A percentile compares a stretch with the other conserved stretches of the same genome.
Conservation (phyloP, 1,140 invertebrate species). For the Homalodisca vitripennis region DNA sequence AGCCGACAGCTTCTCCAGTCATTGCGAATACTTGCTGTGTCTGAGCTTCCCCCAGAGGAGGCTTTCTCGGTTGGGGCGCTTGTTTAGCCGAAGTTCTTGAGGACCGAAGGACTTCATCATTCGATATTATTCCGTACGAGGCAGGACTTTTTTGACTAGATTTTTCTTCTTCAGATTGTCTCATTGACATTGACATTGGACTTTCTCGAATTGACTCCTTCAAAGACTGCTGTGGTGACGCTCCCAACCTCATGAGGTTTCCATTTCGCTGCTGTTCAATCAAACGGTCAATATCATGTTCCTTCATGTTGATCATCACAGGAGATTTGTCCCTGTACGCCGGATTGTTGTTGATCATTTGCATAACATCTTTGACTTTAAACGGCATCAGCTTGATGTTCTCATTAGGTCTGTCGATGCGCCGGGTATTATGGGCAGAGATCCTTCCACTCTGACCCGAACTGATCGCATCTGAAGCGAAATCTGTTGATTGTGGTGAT, state of each 20-base stretch:
- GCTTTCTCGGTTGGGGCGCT: neutral
- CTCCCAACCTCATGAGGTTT: neutral
- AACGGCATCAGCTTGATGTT: neutral
- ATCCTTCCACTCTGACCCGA: no score
- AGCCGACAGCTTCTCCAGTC: neutral
- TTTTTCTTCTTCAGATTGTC: neutral
- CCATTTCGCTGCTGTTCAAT: neutral
- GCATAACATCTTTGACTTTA: constrained; percentile 11
- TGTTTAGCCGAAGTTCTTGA: neutral
- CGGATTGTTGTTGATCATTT: constrained; percentile 5
- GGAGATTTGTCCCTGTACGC: constrained; percentile 9
- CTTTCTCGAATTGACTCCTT: no score
- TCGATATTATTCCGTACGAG: no score
- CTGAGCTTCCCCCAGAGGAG: neutral
- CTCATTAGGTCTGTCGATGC: no score
- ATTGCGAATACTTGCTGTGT: neutral
- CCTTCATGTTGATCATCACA: constrained; percentile 17
- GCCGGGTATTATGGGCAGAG: no score
- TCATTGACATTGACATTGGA: no score
- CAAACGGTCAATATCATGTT: constrained; percentile 1
- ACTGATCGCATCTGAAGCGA: no score
- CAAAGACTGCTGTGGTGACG: neutral
- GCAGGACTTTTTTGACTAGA: neutral
- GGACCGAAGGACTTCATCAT: no score
- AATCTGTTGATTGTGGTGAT: no score